Evolutionary conservation across 2,888 invertebrate species (phyloP), one percentile per base, ranked within the genome.

Genomic region (Caradrina kadenii): DNA sequence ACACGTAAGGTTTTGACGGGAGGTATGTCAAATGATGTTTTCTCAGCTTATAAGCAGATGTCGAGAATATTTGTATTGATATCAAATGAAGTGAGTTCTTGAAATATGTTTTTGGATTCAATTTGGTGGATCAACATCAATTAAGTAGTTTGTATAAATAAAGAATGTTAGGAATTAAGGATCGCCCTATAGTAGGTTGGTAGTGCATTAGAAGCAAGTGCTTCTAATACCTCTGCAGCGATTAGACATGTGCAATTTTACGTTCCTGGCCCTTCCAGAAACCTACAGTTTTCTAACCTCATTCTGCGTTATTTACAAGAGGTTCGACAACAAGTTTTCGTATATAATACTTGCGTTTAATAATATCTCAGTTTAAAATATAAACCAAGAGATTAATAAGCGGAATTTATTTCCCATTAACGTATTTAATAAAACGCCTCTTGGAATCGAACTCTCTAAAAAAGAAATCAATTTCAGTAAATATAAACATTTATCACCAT

Each of bases 41-140:
- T 94, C 93, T 91, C 93, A 94, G 94, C 93, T 93, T 93, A 76
- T 80, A 83, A 89, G 91, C 95, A 94, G 93, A 91, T 95, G 95
- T 90, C 87, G 60, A 77, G 64, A 81, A 66, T 85, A 83, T 87
- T 86, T 81, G 82, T 83, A 87, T 88, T 86, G 81, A 84, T 84
- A 80, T 81, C 83, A 86, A 88, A 88, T 90, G 86, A 86, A 86
- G 83, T 88, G 83, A 78, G 70, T 52, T 61, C 71, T 83, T 72
- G 69, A 66, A 60, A 78, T 62, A 77, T 77, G 76, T 83, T 83
- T 73, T 53, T 69, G 42, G 69, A 59, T 63, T 53, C 68, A 80
- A 84, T 78, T 79, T 60, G 63, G 35, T 70, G 42, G 45, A 70
- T 53, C 13, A 22, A 59, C 26, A 39, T 60, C 48, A 52, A 54